A percentile compares a stretch with the other conserved stretches of the same genome.
Conservation (phyloP, 2,888 invertebrate genomes). For the Erynnis tages region DNA sequence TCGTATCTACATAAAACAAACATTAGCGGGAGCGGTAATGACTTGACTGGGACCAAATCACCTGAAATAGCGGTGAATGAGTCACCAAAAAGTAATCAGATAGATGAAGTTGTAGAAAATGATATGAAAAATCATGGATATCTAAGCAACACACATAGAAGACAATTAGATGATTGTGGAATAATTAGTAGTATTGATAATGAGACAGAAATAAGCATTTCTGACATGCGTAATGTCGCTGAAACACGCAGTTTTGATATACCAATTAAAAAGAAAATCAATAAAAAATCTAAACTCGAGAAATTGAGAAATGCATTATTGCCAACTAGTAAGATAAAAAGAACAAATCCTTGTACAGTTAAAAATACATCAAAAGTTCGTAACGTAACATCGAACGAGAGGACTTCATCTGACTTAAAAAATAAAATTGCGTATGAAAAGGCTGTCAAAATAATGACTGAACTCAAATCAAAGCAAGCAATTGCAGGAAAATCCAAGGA, state of each 20-base stretch:
- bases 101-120: not conserved
- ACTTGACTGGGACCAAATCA: too few relatives aligned
- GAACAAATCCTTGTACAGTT: slow-evolving; percentile 29
- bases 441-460: slow-evolving; percentile 56
- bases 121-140: not conserved
- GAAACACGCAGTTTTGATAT: too few relatives aligned
- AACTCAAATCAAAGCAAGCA: slow-evolving; percentile 43
- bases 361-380: slow-evolving; percentile 37
- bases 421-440: slow-evolving; percentile 58
- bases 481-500: slow-evolving; percentile 19
- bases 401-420: slow-evolving; percentile 43
- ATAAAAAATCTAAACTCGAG: slow-evolving; percentile 52
- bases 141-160: not conserved
- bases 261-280: slow-evolving; percentile 38
- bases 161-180: not conserved
- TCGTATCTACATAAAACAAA: too few relatives aligned
- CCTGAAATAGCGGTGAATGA: not conserved
- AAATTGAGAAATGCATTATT: slow-evolving; percentile 50
- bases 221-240: too few relatives aligned
- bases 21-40: too few relatives aligned
- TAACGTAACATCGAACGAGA: slow-evolving; percentile 31
- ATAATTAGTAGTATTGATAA: not conserved
- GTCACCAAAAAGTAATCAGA: not conserved
- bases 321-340: slow-evolving; percentile 58
- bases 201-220: not conserved